Conservation (phyloP, 2,888 invertebrate genomes). For the Drosophila incognita region DNA sequence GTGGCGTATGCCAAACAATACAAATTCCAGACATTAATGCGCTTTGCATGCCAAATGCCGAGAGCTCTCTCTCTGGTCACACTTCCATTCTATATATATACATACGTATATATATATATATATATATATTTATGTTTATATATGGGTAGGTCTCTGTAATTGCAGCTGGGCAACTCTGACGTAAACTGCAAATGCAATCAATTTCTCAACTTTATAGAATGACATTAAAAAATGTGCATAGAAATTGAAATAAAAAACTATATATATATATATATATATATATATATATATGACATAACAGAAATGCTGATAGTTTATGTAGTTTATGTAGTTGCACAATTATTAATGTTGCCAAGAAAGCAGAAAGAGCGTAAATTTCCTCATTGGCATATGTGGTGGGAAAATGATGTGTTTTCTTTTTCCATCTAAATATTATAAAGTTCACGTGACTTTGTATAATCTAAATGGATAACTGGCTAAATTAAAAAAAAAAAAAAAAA, state of each 20-base stretch:
- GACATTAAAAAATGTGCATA: not conserved
- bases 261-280: not conserved
- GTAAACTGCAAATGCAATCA: not conserved
- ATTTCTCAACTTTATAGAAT: not conserved
- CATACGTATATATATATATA: not conserved
- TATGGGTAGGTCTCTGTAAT: not conserved
- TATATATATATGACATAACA: not conserved
- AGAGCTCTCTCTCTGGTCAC: not conserved
- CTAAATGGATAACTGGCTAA: not conserved
- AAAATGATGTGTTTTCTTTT: not conserved
- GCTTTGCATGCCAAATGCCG: conserved; percentile 43
- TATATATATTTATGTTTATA: not conserved
- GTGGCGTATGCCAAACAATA: conserved; percentile 25
- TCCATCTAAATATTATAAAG: not conserved
- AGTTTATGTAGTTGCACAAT: not conserved
- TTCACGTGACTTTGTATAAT: not conserved
- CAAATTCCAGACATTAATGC: conserved; percentile 53
- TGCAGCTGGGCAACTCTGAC: not conserved
- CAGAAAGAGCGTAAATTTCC: not conserved
- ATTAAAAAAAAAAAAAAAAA: not conserved
- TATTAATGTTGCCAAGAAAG: not conserved
- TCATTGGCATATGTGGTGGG: not conserved
- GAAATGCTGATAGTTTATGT: not conserved
- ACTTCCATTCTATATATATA: not conserved
- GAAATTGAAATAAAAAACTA: no score